Conservation (phyloP, 64 coral and sea anemone genomes). For the Trachythela sp. region DNA sequence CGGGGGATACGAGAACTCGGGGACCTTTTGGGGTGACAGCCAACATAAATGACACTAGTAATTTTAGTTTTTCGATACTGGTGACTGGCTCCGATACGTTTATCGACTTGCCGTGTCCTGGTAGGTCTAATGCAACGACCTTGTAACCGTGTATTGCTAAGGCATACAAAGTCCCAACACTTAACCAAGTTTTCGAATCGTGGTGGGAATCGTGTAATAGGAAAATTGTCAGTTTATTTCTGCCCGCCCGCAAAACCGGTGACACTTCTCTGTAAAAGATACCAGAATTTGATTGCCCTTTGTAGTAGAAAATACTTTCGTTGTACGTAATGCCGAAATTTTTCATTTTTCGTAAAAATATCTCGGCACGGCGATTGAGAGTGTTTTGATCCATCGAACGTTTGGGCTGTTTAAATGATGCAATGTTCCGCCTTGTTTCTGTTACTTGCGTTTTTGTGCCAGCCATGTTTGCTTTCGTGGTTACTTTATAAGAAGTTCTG, state of each 20-base stretch:
- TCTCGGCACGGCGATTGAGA: too few relatives aligned
- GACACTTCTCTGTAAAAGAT: not conserved
- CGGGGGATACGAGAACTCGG: not conserved
- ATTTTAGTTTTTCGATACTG: not conserved
- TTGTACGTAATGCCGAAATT: too few relatives aligned
- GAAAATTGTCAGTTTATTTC: not conserved
- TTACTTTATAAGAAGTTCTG: too few relatives aligned
- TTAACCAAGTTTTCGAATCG: not conserved
- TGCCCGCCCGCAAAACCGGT: not conserved
- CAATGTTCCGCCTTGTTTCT: too few relatives aligned
- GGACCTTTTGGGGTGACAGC: not conserved
- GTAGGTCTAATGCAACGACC: not conserved
- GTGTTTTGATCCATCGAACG: too few relatives aligned
- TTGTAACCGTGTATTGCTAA: not conserved
- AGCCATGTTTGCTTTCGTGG: too few relatives aligned
- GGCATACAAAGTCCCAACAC: not conserved
- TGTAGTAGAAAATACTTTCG: not conserved
- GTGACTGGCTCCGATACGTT: not conserved
- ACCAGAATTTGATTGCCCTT: not conserved
- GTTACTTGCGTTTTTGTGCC: too few relatives aligned
- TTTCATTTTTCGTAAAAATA: too few relatives aligned
- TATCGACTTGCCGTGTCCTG: not conserved
- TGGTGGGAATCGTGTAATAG: not conserved
- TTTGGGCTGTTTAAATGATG: too few relatives aligned
- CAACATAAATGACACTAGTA: not conserved